Evolutionary conservation across 1,140 invertebrate species (phyloP).

Genomic region (Heliconius hermathena): DNA sequence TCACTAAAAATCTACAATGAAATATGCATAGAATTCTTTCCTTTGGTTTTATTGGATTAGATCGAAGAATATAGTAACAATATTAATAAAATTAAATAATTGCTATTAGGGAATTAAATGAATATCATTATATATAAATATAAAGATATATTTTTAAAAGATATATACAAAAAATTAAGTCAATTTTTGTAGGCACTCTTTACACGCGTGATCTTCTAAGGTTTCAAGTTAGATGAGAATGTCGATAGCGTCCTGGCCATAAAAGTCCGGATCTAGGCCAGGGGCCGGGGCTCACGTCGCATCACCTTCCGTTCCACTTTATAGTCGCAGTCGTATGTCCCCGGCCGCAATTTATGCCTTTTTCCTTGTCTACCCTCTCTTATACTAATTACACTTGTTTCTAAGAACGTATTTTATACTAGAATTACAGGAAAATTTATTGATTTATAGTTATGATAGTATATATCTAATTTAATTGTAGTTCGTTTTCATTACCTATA

Average conservation of each 20-base stretch:
- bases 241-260: constrained; percentile 73
- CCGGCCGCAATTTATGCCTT: constrained; percentile 46
- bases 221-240: constrained; percentile 70
- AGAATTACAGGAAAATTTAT: not conserved
- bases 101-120: too few relatives aligned
- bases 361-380: constrained; percentile 44
- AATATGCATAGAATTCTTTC: too few relatives aligned
- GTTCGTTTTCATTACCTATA: not conserved
- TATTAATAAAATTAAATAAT: too few relatives aligned
- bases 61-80: too few relatives aligned
- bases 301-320: constrained; percentile 70
- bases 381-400: constrained; percentile 42
- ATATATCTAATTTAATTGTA: too few relatives aligned
- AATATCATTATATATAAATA: too few relatives aligned
- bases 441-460: not conserved
- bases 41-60: too few relatives aligned
- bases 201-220: constrained; percentile 65
- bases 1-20: not conserved
- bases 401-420: constrained; percentile 21
- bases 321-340: constrained; percentile 50
- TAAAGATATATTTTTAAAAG: too few relatives aligned
- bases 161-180: constrained; percentile 45
- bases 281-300: constrained; percentile 58
- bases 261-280: constrained; percentile 73
- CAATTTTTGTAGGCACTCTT: constrained; percentile 58